Evolutionary conservation across 1,140 invertebrate genomes (phyloP), one percentile per base, ranked within the genome.

Genomic region (Microplitis mediator): DNA sequence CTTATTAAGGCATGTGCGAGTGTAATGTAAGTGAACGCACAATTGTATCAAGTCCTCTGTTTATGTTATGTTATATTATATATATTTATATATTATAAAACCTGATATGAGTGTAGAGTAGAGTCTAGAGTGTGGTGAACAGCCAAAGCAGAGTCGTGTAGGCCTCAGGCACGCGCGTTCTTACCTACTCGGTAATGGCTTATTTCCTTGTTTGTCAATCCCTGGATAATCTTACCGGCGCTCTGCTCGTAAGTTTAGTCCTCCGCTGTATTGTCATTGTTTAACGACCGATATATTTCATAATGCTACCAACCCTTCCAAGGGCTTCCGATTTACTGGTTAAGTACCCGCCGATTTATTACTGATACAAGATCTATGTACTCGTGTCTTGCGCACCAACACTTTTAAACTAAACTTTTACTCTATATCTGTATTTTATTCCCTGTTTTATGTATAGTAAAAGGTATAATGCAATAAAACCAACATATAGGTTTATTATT

Each of bases 141-240:
- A 39, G 11, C 39, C 11, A 39, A 39, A 39, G 39, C 39, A 39
- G 39, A 62, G 31, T 54, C 52, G 51, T 69, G 51, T 58, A 52
- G 62, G 70, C 70, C 63, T 51, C 50, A 69, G 61, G 71, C 61
- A 61, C 67, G 61, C 72, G 67, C 69, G 72, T 63, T 73, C 71
- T 66, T 69, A 69, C 69, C 67, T 71, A 77, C 64, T 67, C 67
- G 54, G 75, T 78, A 76, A 76, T 78, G 75, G 69, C 60, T 76
- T 75, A 78, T 76, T 78, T 78, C 75, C 75, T 78, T 78, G 75
- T 78, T 78, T 78, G 75, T 76, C 74, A 78, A 78, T 78, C 72
- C 70, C 71, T 69, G 67, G 74, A 74, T 75, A 75, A 62, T 69
- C 39, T 34, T 34, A 39, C 31, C 60, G 58, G 62, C 74, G 56